These are phyloP conservation scores for Agrochola lota DNA, from an alignment of 2,888 invertebrate species.

Conservation along the genomic window DNA sequence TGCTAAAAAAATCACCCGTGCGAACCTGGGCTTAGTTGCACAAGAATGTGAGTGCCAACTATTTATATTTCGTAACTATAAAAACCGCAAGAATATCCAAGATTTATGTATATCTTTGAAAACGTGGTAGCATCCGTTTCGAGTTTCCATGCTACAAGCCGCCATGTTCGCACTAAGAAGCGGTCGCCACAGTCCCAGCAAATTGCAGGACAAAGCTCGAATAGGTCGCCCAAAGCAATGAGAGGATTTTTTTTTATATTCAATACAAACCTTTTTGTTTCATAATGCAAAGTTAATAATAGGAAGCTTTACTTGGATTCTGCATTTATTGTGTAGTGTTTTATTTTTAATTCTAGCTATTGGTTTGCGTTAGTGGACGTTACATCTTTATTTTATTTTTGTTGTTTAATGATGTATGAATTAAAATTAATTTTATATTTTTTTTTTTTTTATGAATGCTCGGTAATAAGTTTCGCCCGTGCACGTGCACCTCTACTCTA, in stretches of 20 bases:
- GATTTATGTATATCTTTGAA: constrained; percentile 10
- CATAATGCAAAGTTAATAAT: constrained; percentile 41
- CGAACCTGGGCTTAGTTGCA: no score
- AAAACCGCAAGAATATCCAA: background rate
- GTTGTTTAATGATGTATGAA: no score
- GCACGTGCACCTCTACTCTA: no score
- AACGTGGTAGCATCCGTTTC: constrained; percentile 13
- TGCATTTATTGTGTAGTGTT: no score
- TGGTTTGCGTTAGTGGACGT: constrained; percentile 22
- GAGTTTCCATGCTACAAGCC: constrained; percentile 35
- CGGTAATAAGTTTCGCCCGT: no score
- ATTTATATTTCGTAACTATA: background rate
- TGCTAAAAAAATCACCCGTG: no score
- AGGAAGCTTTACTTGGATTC: constrained; percentile 44
- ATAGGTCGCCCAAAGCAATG: constrained; percentile 41
- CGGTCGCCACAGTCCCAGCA: constrained; percentile 6
- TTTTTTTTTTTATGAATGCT: no score
- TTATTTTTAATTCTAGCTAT: constrained; percentile 38
- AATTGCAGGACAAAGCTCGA: constrained; percentile 42
- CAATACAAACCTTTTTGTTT: constrained; percentile 29
- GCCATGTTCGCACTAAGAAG: constrained; percentile 8
- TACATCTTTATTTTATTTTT: no score
- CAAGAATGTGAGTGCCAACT: no score
- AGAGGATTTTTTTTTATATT: constrained; percentile 44
- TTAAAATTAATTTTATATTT: no score